Conservation (phyloP, 2,113 vertebrate genomes). For the Zosterops pallidus region DNA sequence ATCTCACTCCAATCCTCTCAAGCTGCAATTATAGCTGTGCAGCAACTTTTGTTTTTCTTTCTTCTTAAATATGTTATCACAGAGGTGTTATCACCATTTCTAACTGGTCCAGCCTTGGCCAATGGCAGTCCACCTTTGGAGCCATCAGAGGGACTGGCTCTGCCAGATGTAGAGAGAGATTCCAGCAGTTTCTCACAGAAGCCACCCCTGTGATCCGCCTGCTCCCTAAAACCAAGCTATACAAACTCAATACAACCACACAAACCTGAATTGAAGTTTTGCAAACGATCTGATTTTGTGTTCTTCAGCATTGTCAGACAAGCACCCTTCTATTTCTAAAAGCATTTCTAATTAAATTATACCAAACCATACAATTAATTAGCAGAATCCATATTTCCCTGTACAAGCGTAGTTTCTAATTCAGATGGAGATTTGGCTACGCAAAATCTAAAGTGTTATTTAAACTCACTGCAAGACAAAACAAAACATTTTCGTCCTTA, state of each 20-base stretch:
- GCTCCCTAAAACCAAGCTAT: neutral
- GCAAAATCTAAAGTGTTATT: neutral
- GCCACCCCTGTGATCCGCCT: neutral
- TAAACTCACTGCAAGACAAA: neutral
- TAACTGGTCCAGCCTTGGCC: neutral
- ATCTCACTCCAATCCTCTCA: too few relatives aligned
- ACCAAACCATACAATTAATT: neutral
- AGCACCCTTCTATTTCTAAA: neutral
- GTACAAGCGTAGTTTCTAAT: neutral
- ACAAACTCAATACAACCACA: neutral
- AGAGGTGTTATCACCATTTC: neutral
- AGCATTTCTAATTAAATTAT: neutral
- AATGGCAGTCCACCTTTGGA: accelerated
- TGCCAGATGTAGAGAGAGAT: neutral
- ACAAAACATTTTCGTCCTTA: neutral
- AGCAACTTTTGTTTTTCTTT: neutral
- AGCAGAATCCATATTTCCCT: neutral
- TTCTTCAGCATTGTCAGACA: neutral
- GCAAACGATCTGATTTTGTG: neutral
- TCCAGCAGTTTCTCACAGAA: neutral
- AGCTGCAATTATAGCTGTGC: neutral
- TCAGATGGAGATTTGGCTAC: neutral
- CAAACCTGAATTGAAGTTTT: neutral
- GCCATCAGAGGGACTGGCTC: neutral
- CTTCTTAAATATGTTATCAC: neutral